These are phyloP conservation scores for Cynodonichthys magdalenae DNA, from an alignment of 2,797 vertebrate species.

Conservation along the genomic window DNA sequence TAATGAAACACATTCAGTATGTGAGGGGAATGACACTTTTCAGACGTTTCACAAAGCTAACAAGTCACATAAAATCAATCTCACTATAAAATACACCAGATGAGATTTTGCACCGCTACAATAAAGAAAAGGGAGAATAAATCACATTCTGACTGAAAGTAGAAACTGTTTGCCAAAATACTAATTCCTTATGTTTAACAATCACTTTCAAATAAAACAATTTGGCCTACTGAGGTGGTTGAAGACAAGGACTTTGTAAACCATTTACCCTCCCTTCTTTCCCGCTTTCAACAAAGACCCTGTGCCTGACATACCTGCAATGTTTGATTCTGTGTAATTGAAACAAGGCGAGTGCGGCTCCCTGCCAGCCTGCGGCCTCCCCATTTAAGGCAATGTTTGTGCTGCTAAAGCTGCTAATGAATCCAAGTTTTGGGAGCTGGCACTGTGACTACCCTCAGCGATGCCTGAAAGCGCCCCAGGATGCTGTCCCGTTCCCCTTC, in stretches of 20 bases:
- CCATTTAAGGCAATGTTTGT: conserved; percentile 86
- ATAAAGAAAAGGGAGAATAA: conserved; percentile 45
- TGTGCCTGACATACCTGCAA: conserved; percentile 78
- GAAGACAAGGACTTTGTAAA: conserved; percentile 61
- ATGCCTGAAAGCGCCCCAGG: conserved; percentile 75
- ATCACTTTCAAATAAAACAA: conserved; percentile 69
- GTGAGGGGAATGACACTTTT: conserved; percentile 64
- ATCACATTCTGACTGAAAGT: conserved; percentile 65
- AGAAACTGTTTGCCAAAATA: conserved; percentile 67
- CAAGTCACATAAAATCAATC: conserved; percentile 74
- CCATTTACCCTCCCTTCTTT: conserved; percentile 50
- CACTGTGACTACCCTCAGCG: conserved; percentile 71
- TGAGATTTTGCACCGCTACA: conserved; percentile 63
- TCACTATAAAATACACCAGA: conserved; percentile 59
- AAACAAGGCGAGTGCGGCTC: conserved; percentile 78
- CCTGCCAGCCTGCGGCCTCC: conserved; percentile 79
- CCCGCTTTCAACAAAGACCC: conserved; percentile 72
- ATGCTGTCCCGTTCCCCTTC: conserved; percentile 75
- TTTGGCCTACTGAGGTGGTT: conserved; percentile 58
- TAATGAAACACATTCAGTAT: conserved; percentile 63
- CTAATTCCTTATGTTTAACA: conserved; percentile 71
- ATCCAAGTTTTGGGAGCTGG: conserved; percentile 82
- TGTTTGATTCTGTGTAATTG: conserved; percentile 83
- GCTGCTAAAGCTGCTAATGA: conserved; percentile 81
- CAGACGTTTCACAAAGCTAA: conserved; percentile 74